Evolutionary conservation across 2,888 invertebrate genomes (phyloP).

Genomic region (Chrysina gloriosa): DNA sequence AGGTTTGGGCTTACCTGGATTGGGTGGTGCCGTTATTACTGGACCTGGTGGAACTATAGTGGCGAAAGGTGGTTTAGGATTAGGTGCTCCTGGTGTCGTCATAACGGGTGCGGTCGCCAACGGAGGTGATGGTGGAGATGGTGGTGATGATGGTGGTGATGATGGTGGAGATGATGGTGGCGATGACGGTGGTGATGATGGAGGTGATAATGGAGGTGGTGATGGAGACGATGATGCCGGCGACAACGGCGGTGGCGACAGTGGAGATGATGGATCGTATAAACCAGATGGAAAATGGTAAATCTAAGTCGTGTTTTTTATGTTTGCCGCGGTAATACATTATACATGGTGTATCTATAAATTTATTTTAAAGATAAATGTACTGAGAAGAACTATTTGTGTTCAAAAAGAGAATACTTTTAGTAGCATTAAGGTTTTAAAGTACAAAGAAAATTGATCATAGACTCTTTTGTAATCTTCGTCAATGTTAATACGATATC

Average conservation of each 20-base stretch:
- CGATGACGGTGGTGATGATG: background rate
- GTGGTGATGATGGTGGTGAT: slow-evolving; percentile 19
- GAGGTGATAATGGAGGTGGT: background rate
- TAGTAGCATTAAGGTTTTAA: too few species aligned
- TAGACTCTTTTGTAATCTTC: too few species aligned
- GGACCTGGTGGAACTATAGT: slow-evolving; percentile 44
- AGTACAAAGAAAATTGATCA: too few species aligned
- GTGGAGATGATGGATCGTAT: slow-evolving; percentile 7
- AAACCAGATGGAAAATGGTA: slow-evolving; percentile 12
- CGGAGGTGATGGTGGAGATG: background rate
- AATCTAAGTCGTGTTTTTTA: too few species aligned
- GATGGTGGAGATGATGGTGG: slow-evolving; percentile 18
- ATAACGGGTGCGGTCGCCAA: background rate
- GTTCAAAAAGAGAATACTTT: too few species aligned
- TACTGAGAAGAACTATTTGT: too few species aligned
- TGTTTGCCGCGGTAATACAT: too few species aligned
- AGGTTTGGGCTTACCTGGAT: slow-evolving; percentile 20
- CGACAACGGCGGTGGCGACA: background rate
- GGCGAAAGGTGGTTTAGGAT: slow-evolving; percentile 27
- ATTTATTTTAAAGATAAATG: too few species aligned
- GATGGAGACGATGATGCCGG: background rate
- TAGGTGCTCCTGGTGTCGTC: slow-evolving; percentile 14
- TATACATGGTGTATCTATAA: too few species aligned
- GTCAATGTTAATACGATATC: too few species aligned
- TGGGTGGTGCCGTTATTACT: slow-evolving; percentile 42